These are phyloP conservation scores for Phalera bucephala DNA, from an alignment of 2,888 invertebrate genomes.

Conservation along the genomic window DNA sequence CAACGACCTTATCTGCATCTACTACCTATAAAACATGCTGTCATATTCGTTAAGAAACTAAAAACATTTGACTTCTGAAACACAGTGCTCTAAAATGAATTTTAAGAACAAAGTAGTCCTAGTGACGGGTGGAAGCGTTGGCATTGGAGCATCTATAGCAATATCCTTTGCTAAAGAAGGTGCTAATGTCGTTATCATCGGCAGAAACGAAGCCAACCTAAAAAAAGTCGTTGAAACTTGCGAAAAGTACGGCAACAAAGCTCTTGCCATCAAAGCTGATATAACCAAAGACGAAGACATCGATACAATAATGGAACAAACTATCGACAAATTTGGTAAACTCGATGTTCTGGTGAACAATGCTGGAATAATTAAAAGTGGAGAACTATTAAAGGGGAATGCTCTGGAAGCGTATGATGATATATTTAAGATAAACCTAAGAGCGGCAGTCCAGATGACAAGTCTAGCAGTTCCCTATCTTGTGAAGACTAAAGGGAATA, in stretches of 20 bases:
- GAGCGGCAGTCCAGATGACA: constrained; percentile 3
- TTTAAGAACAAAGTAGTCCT: constrained; percentile 33
- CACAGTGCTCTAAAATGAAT: constrained; percentile 8
- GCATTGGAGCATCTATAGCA: constrained; percentile 45
- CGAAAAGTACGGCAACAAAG: constrained; percentile 6
- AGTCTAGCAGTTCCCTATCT: constrained; percentile 2
- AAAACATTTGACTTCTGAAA: no score
- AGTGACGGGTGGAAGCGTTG: constrained; percentile 43
- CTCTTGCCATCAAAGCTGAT: constrained; percentile 25
- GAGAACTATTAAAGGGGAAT: constrained; percentile 11
- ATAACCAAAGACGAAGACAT: constrained; percentile 21
- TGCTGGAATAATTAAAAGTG: constrained; percentile 17
- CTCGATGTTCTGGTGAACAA: constrained; percentile 38
- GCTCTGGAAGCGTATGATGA: constrained; percentile 23
- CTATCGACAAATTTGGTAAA: constrained; percentile 29
- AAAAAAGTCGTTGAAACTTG: constrained; percentile 15
- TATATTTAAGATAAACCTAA: constrained; percentile 5
- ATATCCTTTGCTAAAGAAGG: constrained; percentile 36
- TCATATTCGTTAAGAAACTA: no score
- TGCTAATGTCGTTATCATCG: constrained; percentile 37
- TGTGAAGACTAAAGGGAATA: constrained; percentile 19
- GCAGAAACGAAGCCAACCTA: constrained; percentile 32
- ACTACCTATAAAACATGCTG: no score
- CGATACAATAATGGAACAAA: constrained; percentile 26
- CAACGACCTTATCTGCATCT: no score